These are phyloP conservation scores for Halcyon smyrnensis DNA, from an alignment of 2,797 vertebrate genomes.

Conservation along the genomic window DNA sequence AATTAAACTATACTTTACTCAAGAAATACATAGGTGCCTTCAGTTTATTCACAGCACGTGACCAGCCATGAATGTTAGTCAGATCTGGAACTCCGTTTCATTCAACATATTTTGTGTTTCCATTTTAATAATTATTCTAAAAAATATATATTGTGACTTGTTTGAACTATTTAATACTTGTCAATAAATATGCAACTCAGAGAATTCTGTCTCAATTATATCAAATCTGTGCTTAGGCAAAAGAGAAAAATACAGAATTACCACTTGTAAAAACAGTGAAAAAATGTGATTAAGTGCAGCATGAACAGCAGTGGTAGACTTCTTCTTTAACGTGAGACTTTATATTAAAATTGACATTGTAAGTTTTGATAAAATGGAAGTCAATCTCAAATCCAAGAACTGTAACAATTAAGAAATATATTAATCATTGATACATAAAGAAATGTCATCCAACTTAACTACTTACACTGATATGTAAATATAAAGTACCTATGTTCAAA, in stretches of 20 bases:
- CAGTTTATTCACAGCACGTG: background rate
- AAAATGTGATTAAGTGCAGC: background rate
- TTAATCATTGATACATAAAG: background rate
- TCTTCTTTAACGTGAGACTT: background rate
- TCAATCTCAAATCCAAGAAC: background rate
- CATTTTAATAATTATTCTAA: background rate
- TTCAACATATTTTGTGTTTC: background rate
- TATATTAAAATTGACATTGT: background rate
- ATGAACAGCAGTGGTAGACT: background rate
- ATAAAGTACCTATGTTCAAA: background rate
- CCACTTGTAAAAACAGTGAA: background rate
- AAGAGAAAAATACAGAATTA: background rate
- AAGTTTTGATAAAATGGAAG: background rate
- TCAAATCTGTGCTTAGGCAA: background rate
- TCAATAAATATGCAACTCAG: background rate
- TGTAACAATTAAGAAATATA: background rate
- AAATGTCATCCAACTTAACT: background rate
- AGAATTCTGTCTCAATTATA: background rate
- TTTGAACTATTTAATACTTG: background rate
- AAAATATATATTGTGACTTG: background rate
- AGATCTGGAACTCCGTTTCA: background rate
- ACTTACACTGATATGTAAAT: background rate
- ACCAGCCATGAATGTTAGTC: background rate
- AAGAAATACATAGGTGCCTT: background rate
- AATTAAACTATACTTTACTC: background rate